phyloP scores from a whole-genome alignment of 2,888 invertebrate species.

The Hipparchia sbordonii region DNA sequence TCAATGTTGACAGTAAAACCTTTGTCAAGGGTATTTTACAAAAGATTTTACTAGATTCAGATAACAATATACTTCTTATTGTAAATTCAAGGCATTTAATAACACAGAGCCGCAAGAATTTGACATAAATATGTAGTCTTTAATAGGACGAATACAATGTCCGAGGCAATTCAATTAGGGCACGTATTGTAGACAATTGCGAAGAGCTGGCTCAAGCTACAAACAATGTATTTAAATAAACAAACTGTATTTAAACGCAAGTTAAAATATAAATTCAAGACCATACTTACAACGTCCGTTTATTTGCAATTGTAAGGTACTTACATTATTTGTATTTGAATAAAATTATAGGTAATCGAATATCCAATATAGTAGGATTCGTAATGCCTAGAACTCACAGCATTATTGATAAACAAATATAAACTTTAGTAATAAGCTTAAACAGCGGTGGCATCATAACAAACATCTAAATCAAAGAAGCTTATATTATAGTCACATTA shows the following conservation, averaged over 20 bases:
- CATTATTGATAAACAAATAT: too few relatives aligned
- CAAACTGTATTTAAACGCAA: slow-evolving; percentile 12
- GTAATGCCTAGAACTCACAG: too few relatives aligned
- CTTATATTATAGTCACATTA: too few relatives aligned
- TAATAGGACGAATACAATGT: slow-evolving; percentile 43
- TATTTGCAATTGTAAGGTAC: neutral
- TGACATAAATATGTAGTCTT: slow-evolving; percentile 40
- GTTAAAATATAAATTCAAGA: slow-evolving; percentile 13
- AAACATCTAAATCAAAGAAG: too few relatives aligned
- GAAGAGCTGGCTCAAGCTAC: slow-evolving; percentile 39
- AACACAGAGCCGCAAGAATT: slow-evolving; percentile 36
- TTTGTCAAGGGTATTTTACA: neutral
- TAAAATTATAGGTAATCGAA: neutral
- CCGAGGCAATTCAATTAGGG: slow-evolving; percentile 58
- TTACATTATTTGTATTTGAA: neutral
- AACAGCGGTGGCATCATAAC: too few relatives aligned
- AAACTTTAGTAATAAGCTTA: too few relatives aligned
- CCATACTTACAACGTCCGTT: slow-evolving; percentile 10
- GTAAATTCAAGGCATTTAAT: slow-evolving; percentile 19
- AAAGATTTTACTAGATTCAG: neutral
- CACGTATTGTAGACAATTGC: slow-evolving; percentile 51
- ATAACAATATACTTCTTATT: slow-evolving; percentile 17
- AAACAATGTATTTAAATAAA: slow-evolving; percentile 19
- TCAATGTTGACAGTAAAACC: neutral
- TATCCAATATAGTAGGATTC: too few relatives aligned